Evolutionary conservation across 2,888 invertebrate species (phyloP).

Genomic region (Agriotes lineatus): DNA sequence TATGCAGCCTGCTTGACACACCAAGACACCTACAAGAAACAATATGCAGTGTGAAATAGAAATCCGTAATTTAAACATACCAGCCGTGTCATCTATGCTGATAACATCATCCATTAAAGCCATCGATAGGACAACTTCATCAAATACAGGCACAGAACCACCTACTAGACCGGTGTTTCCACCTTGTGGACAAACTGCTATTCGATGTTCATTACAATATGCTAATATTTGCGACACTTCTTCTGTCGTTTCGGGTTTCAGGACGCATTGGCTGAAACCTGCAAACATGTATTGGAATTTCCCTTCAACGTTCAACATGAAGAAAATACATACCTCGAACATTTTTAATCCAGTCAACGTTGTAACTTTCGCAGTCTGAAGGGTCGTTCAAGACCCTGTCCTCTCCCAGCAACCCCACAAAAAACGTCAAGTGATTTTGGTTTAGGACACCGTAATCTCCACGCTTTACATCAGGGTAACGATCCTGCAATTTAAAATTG

Average conservation of each 20-base stretch:
- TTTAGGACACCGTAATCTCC: constrained; percentile 72
- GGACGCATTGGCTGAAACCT: constrained; percentile 86
- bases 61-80: no score
- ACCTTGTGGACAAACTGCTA: constrained; percentile 96
- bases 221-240: constrained; percentile 89
- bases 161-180: constrained; percentile 97
- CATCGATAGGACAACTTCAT: constrained; percentile 92
- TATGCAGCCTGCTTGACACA: constrained; percentile 95
- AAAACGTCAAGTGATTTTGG: constrained; percentile 74
- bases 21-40: constrained; percentile 73
- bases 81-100: constrained; percentile 85
- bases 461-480: constrained; percentile 73
- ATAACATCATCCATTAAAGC: constrained; percentile 88
- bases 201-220: constrained; percentile 83
- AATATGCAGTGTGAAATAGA: no score
- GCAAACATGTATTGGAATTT: constrained; percentile 46
- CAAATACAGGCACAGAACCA: constrained; percentile 96
- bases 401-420: constrained; percentile 74
- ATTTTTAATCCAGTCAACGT: constrained; percentile 90
- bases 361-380: constrained; percentile 83
- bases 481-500: constrained; percentile 65
- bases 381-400: constrained; percentile 81
- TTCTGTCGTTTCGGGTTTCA: constrained; percentile 87
- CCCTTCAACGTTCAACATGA: neutral
- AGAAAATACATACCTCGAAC: constrained; percentile 78